A percentile compares a stretch with the other conserved stretches of the same genome.
phyloP scores from a whole-genome alignment of 2,888 invertebrate genomes.

The Lasioglossum marginatum region DNA sequence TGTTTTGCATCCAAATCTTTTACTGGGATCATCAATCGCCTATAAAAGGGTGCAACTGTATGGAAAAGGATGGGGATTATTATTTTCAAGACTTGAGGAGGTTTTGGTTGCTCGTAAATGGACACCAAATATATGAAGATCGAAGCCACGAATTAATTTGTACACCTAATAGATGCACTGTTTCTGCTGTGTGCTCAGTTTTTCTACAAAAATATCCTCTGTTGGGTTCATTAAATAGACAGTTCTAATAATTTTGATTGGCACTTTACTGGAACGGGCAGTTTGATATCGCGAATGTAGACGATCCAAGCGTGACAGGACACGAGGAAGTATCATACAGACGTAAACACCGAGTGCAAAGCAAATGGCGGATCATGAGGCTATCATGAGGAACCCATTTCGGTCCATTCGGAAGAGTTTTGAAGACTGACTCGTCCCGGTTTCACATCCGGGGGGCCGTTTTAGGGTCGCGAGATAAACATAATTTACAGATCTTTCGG shows the following conservation, averaged over 20 bases:
- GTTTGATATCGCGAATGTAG: too few relatives aligned
- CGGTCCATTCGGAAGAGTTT: not conserved
- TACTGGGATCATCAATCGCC: too few relatives aligned
- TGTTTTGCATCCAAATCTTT: too few relatives aligned
- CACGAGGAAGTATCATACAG: not conserved
- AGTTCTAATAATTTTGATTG: too few relatives aligned
- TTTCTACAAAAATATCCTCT: not conserved
- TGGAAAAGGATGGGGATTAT: too few relatives aligned
- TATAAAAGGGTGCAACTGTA: too few relatives aligned
- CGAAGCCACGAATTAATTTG: too few relatives aligned
- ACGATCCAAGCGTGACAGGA: not conserved
- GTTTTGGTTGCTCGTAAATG: too few relatives aligned
- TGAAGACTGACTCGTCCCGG: not conserved
- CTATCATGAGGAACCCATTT: not conserved
- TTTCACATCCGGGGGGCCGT: not conserved
- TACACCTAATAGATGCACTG: not conserved
- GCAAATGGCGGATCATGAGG: not conserved
- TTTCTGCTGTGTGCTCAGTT: not conserved
- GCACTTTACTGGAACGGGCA: too few relatives aligned
- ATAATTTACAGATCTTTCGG: constrained; percentile 8
- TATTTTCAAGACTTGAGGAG: too few relatives aligned
- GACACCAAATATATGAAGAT: too few relatives aligned
- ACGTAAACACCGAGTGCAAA: not conserved
- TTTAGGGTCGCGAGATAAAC: not conserved
- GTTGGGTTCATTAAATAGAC: too few relatives aligned